phyloP scores from a whole-genome alignment of 2,113 vertebrate genomes.

The Bos taurus region ARS-UCD2.0 NC_037329.1:28581501-28582000 shows the following conservation, averaged over 20 bases:
- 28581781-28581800: constrained; percentile 54
- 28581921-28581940: constrained; percentile 34
- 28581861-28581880: constrained; percentile 65
- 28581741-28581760: constrained; percentile 51
- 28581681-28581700: not conserved
- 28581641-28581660: constrained; percentile 8
- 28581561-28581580: constrained; percentile 38
- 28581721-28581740: constrained; percentile 5
- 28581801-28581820: constrained; percentile 69
- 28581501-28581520: not conserved
- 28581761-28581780: constrained; percentile 68
- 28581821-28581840: not conserved
- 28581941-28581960: constrained; percentile 13
- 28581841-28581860: constrained; percentile 71
- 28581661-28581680: constrained; percentile 21
- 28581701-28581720: constrained; percentile 48
- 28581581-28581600: constrained; percentile 48
- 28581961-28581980: not conserved
- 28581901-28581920: constrained; percentile 59
- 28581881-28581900: constrained; percentile 69
- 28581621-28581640: constrained; percentile 50
- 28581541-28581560: constrained; percentile 49
- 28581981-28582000: constrained; percentile 46
- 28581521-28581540: constrained; percentile 44
- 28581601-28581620: constrained; percentile 42